phyloP scores from a whole-genome alignment of 53 echinoderm and acorn worm species.

The Echinarachnius parma region DNA sequence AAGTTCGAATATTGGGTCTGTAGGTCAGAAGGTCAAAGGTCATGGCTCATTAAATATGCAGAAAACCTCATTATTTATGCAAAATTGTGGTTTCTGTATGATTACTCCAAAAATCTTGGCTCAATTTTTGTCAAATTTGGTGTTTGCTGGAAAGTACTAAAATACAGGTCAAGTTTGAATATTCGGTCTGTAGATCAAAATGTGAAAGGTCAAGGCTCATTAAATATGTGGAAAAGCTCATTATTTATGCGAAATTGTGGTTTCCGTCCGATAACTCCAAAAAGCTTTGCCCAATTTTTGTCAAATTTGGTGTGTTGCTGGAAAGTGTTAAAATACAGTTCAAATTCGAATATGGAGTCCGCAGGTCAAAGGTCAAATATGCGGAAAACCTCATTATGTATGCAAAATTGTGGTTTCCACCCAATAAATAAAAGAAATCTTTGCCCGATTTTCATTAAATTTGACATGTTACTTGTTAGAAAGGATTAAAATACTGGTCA shows the following conservation, averaged over 20 bases:
- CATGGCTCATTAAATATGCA: too few species aligned
- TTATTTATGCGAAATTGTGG: background rate
- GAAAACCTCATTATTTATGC: too few species aligned
- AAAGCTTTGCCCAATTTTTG: background rate
- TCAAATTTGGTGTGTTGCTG: background rate
- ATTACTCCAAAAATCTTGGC: background rate
- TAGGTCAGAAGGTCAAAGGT: background rate
- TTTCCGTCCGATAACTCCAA: background rate
- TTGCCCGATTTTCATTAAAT: background rate
- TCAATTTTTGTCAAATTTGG: background rate
- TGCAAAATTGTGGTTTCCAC: background rate
- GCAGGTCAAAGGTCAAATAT: background rate
- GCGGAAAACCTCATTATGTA: background rate
- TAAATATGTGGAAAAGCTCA: too few species aligned
- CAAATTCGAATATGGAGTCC: background rate
- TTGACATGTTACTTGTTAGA: background rate
- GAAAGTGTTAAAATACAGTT: background rate
- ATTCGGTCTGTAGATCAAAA: background rate
- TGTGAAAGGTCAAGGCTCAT: background rate
- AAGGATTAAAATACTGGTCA: background rate
- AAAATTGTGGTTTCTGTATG: too few species aligned
- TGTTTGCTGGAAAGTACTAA: background rate
- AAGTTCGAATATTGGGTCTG: background rate
- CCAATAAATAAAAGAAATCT: background rate
- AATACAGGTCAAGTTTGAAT: constrained; percentile 2